These are phyloP conservation scores for Steatocranus sp. DNA, from an alignment of 2,797 vertebrate species.

Conservation along the genomic window DNA sequence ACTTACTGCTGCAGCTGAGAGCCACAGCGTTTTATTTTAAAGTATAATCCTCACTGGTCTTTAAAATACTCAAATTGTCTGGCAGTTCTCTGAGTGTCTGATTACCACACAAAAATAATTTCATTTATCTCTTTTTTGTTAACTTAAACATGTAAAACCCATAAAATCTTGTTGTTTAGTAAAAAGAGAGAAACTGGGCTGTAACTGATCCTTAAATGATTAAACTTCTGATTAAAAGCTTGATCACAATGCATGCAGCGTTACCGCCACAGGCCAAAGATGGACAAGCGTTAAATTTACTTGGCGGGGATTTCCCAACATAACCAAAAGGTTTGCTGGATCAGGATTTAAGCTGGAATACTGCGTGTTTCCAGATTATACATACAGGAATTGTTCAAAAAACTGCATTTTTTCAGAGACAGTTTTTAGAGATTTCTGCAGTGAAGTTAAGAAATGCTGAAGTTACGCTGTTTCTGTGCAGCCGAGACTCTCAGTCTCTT, in stretches of 20 bases:
- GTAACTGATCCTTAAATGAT: neutral
- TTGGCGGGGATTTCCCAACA: neutral
- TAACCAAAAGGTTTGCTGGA: neutral
- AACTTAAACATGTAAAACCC: neutral
- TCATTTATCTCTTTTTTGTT: neutral
- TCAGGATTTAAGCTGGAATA: accelerated
- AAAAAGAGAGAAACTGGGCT: neutral
- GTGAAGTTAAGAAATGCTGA: neutral
- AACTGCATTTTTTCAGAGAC: neutral
- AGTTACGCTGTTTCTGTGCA: neutral
- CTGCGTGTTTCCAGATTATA: neutral
- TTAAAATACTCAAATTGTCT: neutral
- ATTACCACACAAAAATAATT: neutral
- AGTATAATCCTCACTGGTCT: neutral
- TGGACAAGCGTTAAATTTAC: neutral
- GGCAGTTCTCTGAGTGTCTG: neutral
- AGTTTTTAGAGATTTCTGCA: neutral
- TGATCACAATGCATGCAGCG: neutral
- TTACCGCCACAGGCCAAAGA: neutral
- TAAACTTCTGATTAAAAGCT: neutral
- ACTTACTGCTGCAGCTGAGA: neutral
- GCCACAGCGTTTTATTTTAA: neutral
- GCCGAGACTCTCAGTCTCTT: neutral
- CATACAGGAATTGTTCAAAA: neutral
- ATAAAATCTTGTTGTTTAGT: neutral